Conservation (phyloP, 2,888 invertebrate species). For the Conus canariensis region DNA sequence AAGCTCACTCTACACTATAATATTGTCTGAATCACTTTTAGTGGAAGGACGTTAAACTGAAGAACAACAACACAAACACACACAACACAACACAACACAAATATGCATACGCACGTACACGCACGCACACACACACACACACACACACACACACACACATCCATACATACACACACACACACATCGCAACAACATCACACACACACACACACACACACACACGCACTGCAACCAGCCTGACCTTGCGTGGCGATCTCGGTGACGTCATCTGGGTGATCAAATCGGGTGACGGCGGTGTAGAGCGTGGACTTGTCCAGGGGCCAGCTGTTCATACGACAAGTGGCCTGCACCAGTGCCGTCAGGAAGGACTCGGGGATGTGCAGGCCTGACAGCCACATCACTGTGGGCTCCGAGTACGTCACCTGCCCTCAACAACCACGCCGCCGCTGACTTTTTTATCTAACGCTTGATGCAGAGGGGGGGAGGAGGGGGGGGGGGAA, state of each 20-base stretch:
- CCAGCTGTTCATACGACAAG: constrained; percentile 92
- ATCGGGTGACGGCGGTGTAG: constrained; percentile 84
- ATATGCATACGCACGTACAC: no score
- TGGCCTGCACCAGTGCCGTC: constrained; percentile 92
- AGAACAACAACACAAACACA: no score
- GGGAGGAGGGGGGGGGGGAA: neutral
- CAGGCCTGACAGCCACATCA: constrained; percentile 93
- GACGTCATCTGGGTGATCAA: constrained; percentile 85
- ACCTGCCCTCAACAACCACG: constrained; percentile 78
- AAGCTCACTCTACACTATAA: no score
- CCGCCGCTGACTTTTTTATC: neutral
- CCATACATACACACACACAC: no score
- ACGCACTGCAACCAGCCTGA: neutral
- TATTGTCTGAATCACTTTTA: no score
- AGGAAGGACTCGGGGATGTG: constrained; percentile 94
- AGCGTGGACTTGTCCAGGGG: constrained; percentile 91
- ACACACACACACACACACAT: no score
- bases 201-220: constrained; percentile 20
- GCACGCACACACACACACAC: no score
- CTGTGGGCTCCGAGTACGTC: constrained; percentile 84
- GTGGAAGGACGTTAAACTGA: no score
- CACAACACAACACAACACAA: no score
- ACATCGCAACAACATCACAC: neutral
- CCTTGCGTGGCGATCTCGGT: constrained; percentile 87
- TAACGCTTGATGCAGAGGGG: neutral